phyloP scores from a whole-genome alignment of 2,888 invertebrate genomes.

The Drosophila atripex region DNA sequence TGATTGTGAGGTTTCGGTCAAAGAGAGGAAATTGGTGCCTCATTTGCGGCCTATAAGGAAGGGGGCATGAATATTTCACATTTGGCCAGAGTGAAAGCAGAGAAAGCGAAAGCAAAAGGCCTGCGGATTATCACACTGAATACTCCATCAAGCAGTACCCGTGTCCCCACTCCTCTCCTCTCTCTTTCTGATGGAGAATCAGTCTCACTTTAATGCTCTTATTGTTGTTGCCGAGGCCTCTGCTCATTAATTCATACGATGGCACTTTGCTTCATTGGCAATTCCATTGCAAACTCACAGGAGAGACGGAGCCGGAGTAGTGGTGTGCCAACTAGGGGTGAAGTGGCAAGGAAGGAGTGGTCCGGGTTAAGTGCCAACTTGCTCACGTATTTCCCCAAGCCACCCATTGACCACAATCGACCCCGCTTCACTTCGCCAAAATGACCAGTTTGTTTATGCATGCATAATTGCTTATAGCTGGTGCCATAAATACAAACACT shows the following conservation, averaged over 20 bases:
- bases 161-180: not conserved
- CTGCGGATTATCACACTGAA: slow-evolving; percentile 73
- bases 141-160: slow-evolving; percentile 34
- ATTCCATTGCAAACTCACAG: slow-evolving; percentile 54
- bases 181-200: not conserved
- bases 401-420: slow-evolving; percentile 23
- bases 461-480: slow-evolving; percentile 65
- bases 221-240: slow-evolving; percentile 36
- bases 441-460: slow-evolving; percentile 57
- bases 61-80: slow-evolving; percentile 67
- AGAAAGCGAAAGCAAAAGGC: slow-evolving; percentile 62
- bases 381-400: slow-evolving; percentile 50
- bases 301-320: slow-evolving; percentile 22
- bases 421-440: slow-evolving; percentile 20
- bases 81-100: slow-evolving; percentile 54
- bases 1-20: slow-evolving; percentile 1
- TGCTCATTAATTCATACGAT: slow-evolving; percentile 74
- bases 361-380: slow-evolving; percentile 68
- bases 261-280: slow-evolving; percentile 68
- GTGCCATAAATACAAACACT: slow-evolving; percentile 27
- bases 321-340: not conserved
- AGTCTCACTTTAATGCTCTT: slow-evolving; percentile 25
- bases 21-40: slow-evolving; percentile 24
- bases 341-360: not conserved
- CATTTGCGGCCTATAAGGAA: slow-evolving; percentile 21